Base-by-base conservation (phyloP, 2,797 vertebrate species). In the Pelodytes ibericus region DNA sequence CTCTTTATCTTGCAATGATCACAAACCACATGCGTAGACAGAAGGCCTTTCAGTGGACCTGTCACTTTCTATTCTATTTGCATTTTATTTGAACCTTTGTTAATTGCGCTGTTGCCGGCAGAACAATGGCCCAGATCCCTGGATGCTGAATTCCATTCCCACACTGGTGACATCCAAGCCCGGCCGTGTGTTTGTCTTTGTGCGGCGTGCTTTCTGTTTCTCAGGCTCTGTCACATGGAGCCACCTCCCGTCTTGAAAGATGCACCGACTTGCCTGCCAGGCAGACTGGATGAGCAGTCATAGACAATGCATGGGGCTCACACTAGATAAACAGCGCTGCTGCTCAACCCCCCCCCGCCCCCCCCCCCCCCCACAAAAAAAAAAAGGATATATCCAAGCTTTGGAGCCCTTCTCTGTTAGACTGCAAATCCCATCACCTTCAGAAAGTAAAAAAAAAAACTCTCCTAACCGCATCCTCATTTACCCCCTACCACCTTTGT, bases 111-210 rank as follows among this genome's bases (percentile, higher is more conserved):
- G 70, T 70, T 62, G 66, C 65, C 63, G 66, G 24, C 30, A 24
- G 65, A 62, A 69, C 65, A 56, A 63, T 63, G 13, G n/a, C 36
- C 31, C 47, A 30, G 20, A 70, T 64, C 74, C 74, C 16, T 57
- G 59, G 74, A 70, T 22, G 59, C 74, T 71, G 58, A 71, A 76
- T 71, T 76, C 74, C 47, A 39, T 71, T 76, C 74, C 74, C 74
- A 76, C 66, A 68, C 56, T 30, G 58, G 11, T 8, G 8, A 6
- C 60, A 39, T 53, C 29, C n/a, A 4, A 16, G 25, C 29, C 29
- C 18, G 4, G n/a, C 59, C 59, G 59, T 56, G 47, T 64, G 58
- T 44, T 33, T 44, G 36, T 26, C 51, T 56, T 73, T 65, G 63
- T 67, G 33, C 33, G 51, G 2, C 5, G 27, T 20, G 22, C 31